Conservation (phyloP, 2,113 vertebrate species). For the Malurus cyaneus region DNA sequence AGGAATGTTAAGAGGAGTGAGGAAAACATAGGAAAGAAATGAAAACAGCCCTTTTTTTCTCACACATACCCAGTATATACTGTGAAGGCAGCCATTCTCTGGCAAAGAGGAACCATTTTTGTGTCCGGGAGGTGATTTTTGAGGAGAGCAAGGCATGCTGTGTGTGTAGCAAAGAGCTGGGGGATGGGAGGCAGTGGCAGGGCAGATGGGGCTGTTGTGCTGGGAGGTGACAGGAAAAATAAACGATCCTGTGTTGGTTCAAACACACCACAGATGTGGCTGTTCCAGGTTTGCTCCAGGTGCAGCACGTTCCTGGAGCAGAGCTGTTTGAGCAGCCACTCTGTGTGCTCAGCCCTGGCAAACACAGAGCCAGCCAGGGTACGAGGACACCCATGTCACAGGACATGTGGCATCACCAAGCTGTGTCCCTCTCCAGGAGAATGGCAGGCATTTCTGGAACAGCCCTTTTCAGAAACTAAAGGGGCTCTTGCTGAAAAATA, state of each 20-base stretch:
- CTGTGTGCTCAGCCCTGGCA: not conserved
- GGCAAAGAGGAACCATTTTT: not conserved
- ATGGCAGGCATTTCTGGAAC: not conserved
- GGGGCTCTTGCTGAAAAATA: not conserved
- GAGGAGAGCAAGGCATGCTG: not conserved
- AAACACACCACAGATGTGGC: not conserved
- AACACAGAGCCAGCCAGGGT: not conserved
- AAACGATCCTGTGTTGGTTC: not conserved
- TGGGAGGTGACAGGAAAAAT: not conserved
- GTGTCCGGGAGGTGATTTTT: not conserved
- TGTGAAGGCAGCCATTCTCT: not conserved
- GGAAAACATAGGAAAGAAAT: not conserved
- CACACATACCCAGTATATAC: not conserved
- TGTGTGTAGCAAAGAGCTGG: not conserved
- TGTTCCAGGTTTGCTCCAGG: not conserved
- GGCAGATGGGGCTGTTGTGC: not conserved
- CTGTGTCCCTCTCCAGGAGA: not conserved
- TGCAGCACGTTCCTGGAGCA: not conserved
- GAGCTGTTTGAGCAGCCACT: conserved; percentile 14
- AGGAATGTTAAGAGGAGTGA: not conserved
- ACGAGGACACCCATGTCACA: not conserved
- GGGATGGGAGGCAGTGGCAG: rapidly evolving
- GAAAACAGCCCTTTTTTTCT: rapidly evolving
- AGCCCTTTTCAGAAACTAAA: not conserved
- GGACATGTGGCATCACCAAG: not conserved